Base-by-base conservation (phyloP, 2,888 invertebrate genomes). In the Rhyacophila evoluta region DNA sequence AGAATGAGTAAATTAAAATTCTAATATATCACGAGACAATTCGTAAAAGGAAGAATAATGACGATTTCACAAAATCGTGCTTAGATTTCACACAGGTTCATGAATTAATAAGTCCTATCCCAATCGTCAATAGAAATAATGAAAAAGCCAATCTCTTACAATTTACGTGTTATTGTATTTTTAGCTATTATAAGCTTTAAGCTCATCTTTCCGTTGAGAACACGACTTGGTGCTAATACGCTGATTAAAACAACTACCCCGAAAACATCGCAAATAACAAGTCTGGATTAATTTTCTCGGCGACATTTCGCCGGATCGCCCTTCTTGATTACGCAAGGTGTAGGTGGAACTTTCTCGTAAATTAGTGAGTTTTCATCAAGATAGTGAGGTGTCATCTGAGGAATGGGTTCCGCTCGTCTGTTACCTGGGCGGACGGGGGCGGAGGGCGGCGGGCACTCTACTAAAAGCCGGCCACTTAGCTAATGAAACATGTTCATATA, bases 401-500 rank as follows among this genome's bases (percentile, higher is more conserved):
- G 73, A 78, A 76, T 67, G 55, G 41, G 55, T 37, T 10, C 28
- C 39, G 77, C 41, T 27, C 71, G 68, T 74, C 55, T 38, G 28
- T 39, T 33, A 37, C 28, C n/a, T 27, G 74, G 75, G 67, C 15
- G 39, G 71, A n/a, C n/a, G n/a, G 37, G 71, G 37, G 69, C 25
- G 28, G 68, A 36, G 15, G 41, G 36, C 69, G 37, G 72, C 33
- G 72, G 69, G 70, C 72, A 88, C 89, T 89, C 88, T 89, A 79
- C 90, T 89, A 89, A 89, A 82, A 89, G 89, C 89, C 88, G 88
- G 85, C 88, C 89, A 90, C 89, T 90, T 89, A 90, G 89, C 90
- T 89, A 89, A 90, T 90, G 89, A 90, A 90, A 89, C 89, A 89
- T 89, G 89, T 88, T 88, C 89, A 87, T 87, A 88, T 88, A 86